Evolutionary conservation across 2,888 invertebrate genomes (phyloP), one percentile per base, ranked within the genome.

Genomic region (Lithosia quadra): DNA sequence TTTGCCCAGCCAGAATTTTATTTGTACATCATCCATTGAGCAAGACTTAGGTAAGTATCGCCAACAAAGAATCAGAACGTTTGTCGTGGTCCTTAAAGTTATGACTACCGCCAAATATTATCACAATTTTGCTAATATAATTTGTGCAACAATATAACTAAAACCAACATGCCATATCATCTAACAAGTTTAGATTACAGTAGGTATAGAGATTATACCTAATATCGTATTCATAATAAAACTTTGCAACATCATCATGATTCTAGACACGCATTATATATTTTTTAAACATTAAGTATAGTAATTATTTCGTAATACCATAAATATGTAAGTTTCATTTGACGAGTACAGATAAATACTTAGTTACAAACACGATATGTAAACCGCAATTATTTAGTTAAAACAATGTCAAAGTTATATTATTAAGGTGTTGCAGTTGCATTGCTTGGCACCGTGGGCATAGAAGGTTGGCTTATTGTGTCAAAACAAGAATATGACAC

Each of bases 111-210:
- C 72, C 73, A 71, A 77, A 80, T 81, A 79, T 80, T 83, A 84
- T 84, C 82, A 84, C 84, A 81, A 80, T 80, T 73, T 79, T 70
- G 76, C 79, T 79, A 81, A 76, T 74, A 79, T 76, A 80, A 69
- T 73, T 72, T 78, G 76, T 81, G 79, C 79, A 77, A 73, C 71
- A 79, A 79, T 69, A 71, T 73, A 81, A 75, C 43, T 62, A 66
- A 34, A 71, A 74, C 61, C 13, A 75, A 71, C 70, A 71, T 43
- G 58, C 70, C 68, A 63, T 65, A 68, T 61, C 62, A 65, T 59
- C 69, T 59, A 61, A 56, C 36, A 63, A 61, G 57, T 57, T 49
- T n/a, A 49, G 49, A 49, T 24, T 68, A 68, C 24, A 56, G 24
- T n/a, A n/a, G n/a, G n/a, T 56, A 28, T 56, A 56, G 18, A 8